phyloP scores from a whole-genome alignment of 2,888 invertebrate species.

The Aethes cnicana region DNA sequence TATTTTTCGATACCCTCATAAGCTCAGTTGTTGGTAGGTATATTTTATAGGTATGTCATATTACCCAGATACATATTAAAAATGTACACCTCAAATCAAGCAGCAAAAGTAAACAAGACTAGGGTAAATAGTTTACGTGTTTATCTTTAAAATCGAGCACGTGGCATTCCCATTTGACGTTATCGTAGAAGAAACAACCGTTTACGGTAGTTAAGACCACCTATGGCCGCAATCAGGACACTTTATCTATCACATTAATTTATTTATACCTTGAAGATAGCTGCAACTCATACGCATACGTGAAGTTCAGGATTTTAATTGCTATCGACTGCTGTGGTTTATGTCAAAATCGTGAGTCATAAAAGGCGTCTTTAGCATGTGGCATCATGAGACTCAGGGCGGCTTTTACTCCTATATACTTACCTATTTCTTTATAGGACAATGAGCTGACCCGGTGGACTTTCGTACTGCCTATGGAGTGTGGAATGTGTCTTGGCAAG shows the following conservation, averaged over 20 bases:
- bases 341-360: slow-evolving; percentile 55
- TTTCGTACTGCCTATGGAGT: too few relatives aligned
- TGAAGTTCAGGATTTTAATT: slow-evolving; percentile 19
- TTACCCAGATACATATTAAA: too few relatives aligned
- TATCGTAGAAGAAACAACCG: slow-evolving; percentile 47
- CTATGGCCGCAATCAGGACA: slow-evolving; percentile 58
- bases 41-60: too few relatives aligned
- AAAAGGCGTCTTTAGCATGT: too few relatives aligned
- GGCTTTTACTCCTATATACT: neutral
- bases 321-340: slow-evolving; percentile 33
- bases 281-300: slow-evolving; percentile 18
- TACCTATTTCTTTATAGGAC: neutral
- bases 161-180: slow-evolving; percentile 47
- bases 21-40: too few relatives aligned
- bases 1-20: too few relatives aligned
- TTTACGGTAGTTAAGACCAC: slow-evolving; percentile 66
- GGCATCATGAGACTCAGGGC: slow-evolving; percentile 28
- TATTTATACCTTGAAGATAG: slow-evolving; percentile 22
- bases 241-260: slow-evolving; percentile 61
- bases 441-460: too few relatives aligned
- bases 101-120: too few relatives aligned
- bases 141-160: slow-evolving; percentile 45
- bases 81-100: too few relatives aligned
- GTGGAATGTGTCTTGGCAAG: too few relatives aligned
- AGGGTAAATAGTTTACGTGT: slow-evolving; percentile 5